phyloP scores from a whole-genome alignment of 2,797 vertebrate species.

The Pangasius krempfi region DNA sequence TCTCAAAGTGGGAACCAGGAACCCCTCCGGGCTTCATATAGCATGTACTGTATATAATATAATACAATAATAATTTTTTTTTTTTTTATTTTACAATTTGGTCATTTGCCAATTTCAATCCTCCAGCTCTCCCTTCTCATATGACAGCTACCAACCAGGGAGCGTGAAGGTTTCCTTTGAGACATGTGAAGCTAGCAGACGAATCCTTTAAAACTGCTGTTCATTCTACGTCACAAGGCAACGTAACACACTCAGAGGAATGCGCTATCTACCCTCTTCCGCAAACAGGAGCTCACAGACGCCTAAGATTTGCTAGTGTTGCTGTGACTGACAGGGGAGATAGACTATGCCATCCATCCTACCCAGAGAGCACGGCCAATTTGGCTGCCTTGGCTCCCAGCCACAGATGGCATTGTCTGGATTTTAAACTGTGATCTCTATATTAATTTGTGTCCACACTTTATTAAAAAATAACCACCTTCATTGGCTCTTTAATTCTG shows the following conservation, averaged over 20 bases:
- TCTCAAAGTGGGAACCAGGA: not conserved
- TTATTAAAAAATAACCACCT: not conserved
- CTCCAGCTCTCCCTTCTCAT: not conserved
- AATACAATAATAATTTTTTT: not conserved
- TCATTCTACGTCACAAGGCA: not conserved
- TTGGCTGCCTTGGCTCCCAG: not conserved
- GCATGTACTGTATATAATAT: not conserved
- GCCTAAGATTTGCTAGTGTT: not conserved
- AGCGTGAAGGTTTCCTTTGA: not conserved
- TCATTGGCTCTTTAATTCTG: not conserved
- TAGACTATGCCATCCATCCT: not conserved
- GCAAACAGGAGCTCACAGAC: not conserved
- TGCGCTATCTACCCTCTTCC: not conserved
- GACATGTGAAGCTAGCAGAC: not conserved
- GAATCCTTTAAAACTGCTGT: not conserved
- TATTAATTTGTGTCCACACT: not conserved
- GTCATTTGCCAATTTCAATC: not conserved
- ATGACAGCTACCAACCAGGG: not conserved
- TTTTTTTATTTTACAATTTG: not conserved
- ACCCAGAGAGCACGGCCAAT: not conserved
- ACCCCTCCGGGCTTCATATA: not conserved
- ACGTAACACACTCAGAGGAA: not conserved
- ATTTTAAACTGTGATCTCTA: not conserved
- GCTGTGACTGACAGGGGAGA: not conserved
- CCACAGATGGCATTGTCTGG: not conserved